A percentile compares a stretch with the other conserved stretches of the same genome.
phyloP scores from a whole-genome alignment of 30 jellyfish, hydroid and myxozoan genomes.

The Turritopsis dohrnii region DNA sequence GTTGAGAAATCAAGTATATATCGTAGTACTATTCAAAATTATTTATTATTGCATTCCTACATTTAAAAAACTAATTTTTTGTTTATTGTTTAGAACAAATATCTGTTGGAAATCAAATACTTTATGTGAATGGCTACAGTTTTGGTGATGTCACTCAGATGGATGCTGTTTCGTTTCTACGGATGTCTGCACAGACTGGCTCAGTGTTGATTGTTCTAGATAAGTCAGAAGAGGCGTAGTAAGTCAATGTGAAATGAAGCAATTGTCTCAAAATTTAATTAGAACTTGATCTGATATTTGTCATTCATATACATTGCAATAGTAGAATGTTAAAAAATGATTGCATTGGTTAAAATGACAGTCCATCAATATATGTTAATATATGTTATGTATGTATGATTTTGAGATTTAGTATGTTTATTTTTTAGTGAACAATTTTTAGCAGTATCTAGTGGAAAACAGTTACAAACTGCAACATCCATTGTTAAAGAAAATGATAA shows the following conservation, averaged over 20 bases:
- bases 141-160: conserved; percentile 32
- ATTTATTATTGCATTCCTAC: background rate
- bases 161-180: conserved; percentile 52
- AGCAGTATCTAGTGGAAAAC: background rate
- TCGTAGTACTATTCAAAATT: background rate
- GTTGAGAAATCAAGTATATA: conserved; percentile 57
- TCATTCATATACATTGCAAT: too few species aligned
- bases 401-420: background rate
- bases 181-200: conserved; percentile 73
- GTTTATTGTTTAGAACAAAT: conserved; percentile 35
- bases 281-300: too few species aligned
- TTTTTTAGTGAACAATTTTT: background rate
- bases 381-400: background rate
- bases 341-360: too few species aligned
- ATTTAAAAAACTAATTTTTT: background rate
- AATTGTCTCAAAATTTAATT: too few species aligned
- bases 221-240: conserved; percentile 53
- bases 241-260: background rate
- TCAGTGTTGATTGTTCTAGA: conserved; percentile 24
- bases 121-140: conserved; percentile 55
- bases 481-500: background rate
- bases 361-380: too few species aligned
- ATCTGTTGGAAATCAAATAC: conserved; percentile 57
- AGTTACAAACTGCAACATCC: background rate
- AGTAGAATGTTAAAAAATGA: too few species aligned